These are phyloP conservation scores for Teleogryllus occipitalis DNA, from an alignment of 1,140 invertebrate genomes.

Conservation along the genomic window DNA sequence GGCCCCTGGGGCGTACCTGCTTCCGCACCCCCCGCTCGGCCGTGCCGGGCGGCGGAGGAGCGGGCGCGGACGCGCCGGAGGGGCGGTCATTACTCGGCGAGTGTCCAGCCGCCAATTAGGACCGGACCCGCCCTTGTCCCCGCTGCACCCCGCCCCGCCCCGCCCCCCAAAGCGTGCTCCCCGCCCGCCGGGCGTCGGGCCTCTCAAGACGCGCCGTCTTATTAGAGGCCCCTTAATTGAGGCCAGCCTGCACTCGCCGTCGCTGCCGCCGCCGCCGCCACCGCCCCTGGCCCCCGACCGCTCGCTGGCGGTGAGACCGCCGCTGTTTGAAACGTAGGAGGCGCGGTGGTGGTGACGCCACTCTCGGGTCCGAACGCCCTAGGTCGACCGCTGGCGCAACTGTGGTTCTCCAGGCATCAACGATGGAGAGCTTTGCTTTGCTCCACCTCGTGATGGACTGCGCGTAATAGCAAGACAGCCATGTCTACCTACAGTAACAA, in stretches of 20 bases:
- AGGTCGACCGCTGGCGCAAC: too few species aligned
- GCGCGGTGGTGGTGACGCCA: neutral
- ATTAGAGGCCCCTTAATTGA: constrained; percentile 1
- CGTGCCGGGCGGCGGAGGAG: too few species aligned
- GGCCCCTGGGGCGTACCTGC: neutral
- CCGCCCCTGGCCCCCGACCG: neutral
- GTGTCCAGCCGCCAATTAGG: neutral
- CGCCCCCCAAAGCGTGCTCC: too few species aligned
- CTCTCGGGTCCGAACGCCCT: neutral
- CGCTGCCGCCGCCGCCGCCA: neutral
- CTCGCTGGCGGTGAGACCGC: neutral
- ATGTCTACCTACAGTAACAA: too few species aligned
- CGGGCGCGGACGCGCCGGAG: too few species aligned
- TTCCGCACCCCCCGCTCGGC: too few species aligned
- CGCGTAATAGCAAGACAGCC: too few species aligned
- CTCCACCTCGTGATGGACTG: too few species aligned
- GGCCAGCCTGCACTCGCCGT: neutral
- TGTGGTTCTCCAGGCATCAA: too few species aligned
- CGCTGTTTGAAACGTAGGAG: neutral
- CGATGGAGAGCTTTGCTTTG: too few species aligned
- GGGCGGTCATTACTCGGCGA: neutral
- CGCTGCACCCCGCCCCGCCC: neutral
- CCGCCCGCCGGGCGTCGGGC: too few species aligned
- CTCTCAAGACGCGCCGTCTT: constrained; percentile 2
- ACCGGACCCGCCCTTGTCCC: neutral